Percentiles rank a stretch among this genome's conserved stretches.
Evolutionary conservation across 2,888 invertebrate species (phyloP).

Genomic region (Euplexia lucipara): DNA sequence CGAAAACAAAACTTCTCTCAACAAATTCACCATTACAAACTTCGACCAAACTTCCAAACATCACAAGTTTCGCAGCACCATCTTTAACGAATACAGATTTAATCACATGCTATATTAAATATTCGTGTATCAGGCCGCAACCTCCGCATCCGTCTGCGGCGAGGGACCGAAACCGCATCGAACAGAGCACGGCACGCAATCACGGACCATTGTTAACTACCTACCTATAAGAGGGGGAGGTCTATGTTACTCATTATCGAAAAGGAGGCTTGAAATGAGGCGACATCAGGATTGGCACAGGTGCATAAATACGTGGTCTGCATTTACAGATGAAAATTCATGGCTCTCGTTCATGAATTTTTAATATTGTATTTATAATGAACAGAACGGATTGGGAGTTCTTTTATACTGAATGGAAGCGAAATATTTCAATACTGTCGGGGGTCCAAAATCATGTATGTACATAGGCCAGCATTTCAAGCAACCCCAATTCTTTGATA

Average conservation of each 20-base stretch:
- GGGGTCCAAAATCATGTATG: too few species aligned
- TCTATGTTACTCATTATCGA: constrained; percentile 52
- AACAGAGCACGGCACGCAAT: constrained; percentile 76
- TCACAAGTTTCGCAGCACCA: constrained; percentile 40
- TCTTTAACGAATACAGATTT: constrained; percentile 74
- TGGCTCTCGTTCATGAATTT: background rate
- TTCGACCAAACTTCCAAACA: constrained; percentile 12
- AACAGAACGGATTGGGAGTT: background rate
- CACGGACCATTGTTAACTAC: constrained; percentile 77
- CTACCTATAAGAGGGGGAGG: constrained; percentile 19
- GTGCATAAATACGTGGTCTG: constrained; percentile 27
- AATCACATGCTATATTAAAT: constrained; percentile 74
- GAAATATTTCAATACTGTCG: too few species aligned
- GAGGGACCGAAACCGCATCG: constrained; percentile 76
- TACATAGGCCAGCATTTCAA: too few species aligned
- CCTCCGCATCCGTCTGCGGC: constrained; percentile 62
- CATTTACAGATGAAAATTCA: background rate
- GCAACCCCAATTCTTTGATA: too few species aligned
- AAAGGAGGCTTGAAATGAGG: constrained; percentile 45
- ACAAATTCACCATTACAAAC: background rate
- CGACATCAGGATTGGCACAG: constrained; percentile 13
- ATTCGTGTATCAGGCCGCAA: constrained; percentile 69
- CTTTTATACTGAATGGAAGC: too few species aligned
- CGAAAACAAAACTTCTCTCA: background rate
- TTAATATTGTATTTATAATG: too few species aligned